These are phyloP conservation scores for Cryptotis parvus DNA, from an alignment of 2,113 vertebrate species.

Conservation along the genomic window DNA sequence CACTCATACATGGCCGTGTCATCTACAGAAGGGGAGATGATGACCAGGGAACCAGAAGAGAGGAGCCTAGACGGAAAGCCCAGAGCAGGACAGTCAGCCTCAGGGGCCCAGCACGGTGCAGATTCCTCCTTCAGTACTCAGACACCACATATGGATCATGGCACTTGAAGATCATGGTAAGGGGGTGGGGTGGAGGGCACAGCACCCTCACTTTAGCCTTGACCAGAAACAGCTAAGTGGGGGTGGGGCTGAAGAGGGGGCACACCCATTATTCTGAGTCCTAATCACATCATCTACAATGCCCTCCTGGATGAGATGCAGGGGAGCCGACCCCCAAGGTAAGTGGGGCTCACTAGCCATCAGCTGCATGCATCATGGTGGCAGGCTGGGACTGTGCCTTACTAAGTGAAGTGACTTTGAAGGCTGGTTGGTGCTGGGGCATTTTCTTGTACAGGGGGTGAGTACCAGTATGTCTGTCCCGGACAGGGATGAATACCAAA, in stretches of 20 bases:
- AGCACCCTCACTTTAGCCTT: neutral
- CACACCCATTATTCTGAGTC: neutral
- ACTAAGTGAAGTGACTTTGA: neutral
- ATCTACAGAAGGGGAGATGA: slow-evolving; percentile 95
- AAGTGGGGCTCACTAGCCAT: neutral
- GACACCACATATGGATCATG: no score
- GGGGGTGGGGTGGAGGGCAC: no score
- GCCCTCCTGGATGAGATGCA: neutral
- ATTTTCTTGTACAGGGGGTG: neutral
- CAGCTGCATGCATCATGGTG: neutral
- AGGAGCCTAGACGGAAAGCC: slow-evolving; percentile 89
- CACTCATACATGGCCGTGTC: slow-evolving; percentile 95
- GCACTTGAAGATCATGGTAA: no score
- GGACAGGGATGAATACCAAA: no score
- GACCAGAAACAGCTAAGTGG: neutral
- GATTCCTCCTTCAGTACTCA: neutral
- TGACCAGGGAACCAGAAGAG: slow-evolving; percentile 95
- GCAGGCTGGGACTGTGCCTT: neutral
- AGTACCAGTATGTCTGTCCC: neutral
- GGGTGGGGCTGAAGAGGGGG: neutral
- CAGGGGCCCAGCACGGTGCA: neutral
- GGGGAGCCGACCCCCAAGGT: neutral
- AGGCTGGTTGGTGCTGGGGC: neutral
- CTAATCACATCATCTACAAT: neutral
- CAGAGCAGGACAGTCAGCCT: neutral